Evolutionary conservation across 2,113 vertebrate genomes (phyloP).

Genomic region (Gambusia affinis): DNA sequence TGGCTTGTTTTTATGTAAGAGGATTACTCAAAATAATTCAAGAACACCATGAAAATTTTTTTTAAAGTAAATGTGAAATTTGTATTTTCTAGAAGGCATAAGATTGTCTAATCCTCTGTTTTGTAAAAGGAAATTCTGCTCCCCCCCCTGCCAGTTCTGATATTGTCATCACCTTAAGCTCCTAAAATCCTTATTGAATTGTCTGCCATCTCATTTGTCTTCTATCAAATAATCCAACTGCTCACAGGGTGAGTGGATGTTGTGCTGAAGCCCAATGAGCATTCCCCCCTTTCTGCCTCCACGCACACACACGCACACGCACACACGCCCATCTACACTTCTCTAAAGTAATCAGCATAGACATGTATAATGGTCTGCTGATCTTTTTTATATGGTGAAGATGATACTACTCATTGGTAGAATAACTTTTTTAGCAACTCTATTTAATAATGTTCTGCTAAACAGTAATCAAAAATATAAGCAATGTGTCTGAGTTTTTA

Average conservation of each 20-base stretch:
- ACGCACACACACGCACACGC: no score
- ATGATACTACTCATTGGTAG: slow-evolving; percentile 47
- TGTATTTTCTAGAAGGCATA: neutral
- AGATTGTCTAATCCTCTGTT: neutral
- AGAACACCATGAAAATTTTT: neutral
- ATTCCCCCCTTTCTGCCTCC: neutral
- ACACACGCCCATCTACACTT: neutral
- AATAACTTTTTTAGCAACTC: slow-evolving; percentile 21
- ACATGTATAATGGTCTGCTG: slow-evolving; percentile 50
- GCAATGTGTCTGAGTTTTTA: neutral
- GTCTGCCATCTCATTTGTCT: slow-evolving; percentile 63
- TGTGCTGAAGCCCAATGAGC: slow-evolving; percentile 28
- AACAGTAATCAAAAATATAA: neutral
- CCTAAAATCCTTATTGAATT: slow-evolving; percentile 69
- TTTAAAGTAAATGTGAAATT: neutral
- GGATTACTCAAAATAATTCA: no score
- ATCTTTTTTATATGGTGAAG: slow-evolving; percentile 52
- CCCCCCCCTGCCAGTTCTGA: slow-evolving; percentile 31
- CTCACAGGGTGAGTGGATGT: slow-evolving; percentile 46
- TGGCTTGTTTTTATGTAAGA: no score
- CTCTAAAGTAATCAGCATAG: slow-evolving; percentile 51
- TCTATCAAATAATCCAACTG: slow-evolving; percentile 66
- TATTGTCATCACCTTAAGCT: slow-evolving; percentile 53
- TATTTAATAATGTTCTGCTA: neutral
- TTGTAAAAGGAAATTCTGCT: no score